Evolutionary conservation across 2,797 vertebrate species (phyloP).

Genomic region (Loris lydekkerianus): DNA sequence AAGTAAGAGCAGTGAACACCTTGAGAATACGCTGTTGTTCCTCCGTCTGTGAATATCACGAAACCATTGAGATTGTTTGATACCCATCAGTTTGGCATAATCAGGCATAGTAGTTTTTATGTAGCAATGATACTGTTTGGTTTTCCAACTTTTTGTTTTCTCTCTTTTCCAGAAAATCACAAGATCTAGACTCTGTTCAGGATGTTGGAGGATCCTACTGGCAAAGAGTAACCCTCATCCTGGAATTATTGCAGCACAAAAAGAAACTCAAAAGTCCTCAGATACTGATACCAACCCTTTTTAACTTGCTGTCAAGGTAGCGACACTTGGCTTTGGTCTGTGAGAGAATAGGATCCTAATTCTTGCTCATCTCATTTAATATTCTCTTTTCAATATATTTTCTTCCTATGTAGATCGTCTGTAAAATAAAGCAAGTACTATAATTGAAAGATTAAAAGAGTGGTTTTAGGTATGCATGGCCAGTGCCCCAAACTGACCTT

Average conservation of each 20-base stretch:
- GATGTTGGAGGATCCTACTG: conserved; percentile 90
- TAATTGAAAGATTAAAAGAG: background rate
- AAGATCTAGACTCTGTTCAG: conserved; percentile 79
- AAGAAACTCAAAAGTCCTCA: conserved; percentile 95
- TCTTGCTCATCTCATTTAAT: background rate
- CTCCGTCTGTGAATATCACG: background rate
- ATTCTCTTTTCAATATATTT: background rate
- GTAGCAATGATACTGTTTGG: background rate
- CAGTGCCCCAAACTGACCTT: background rate
- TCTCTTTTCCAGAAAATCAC: conserved; percentile 89
- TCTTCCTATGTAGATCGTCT: background rate
- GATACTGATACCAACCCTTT: conserved; percentile 93
- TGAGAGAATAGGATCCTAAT: background rate
- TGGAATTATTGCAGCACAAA: conserved; percentile 98
- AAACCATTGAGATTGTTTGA: background rate
- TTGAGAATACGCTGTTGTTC: background rate
- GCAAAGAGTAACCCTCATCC: conserved; percentile 94
- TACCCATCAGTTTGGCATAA: background rate
- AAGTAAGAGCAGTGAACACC: conserved; percentile 84
- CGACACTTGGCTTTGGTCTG: background rate
- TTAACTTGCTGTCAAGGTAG: conserved; percentile 95
- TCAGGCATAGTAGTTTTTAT: background rate
- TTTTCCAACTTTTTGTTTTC: conserved; percentile 34
- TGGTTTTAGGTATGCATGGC: background rate
- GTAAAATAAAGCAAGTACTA: background rate